Conservation (phyloP, 2,888 invertebrate genomes). For the Tetheella fluctuosa region DNA sequence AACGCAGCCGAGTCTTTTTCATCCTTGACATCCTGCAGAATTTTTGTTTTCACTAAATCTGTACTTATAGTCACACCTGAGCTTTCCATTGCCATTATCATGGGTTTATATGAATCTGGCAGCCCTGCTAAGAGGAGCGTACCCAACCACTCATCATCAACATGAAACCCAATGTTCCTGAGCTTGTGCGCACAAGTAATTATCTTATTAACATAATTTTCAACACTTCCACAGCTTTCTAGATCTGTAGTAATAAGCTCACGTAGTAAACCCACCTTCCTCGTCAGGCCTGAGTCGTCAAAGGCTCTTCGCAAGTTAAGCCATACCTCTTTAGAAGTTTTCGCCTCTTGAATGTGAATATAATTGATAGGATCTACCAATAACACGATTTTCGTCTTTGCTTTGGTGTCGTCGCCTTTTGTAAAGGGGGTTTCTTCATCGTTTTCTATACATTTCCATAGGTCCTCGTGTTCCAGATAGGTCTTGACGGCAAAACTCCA, state of each 20-base stretch:
- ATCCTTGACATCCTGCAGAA: neutral
- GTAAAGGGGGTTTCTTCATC: too few species aligned
- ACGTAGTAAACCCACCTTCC: constrained; percentile 22
- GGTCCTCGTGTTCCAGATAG: too few species aligned
- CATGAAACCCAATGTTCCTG: constrained; percentile 21
- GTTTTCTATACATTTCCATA: too few species aligned
- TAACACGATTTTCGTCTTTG: too few species aligned
- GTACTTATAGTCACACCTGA: neutral
- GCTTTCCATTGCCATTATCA: neutral
- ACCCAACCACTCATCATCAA: neutral
- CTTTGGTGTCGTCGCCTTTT: too few species aligned
- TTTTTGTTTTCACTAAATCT: neutral
- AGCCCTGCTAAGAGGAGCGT: neutral
- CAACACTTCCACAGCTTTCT: constrained; percentile 19
- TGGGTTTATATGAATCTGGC: neutral
- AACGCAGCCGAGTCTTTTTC: neutral
- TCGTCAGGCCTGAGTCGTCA: constrained; percentile 18
- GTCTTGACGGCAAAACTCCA: too few species aligned
- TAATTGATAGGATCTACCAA: too few species aligned
- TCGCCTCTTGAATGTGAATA: constrained; percentile 3
- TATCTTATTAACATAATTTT: constrained; percentile 26
- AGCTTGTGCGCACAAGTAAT: constrained; percentile 23
- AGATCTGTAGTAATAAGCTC: constrained; percentile 23
- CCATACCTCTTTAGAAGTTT: constrained; percentile 10
- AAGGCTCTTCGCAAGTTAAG: constrained; percentile 15